phyloP scores from a whole-genome alignment of 2,888 invertebrate genomes.

The Chesias legatella region DNA sequence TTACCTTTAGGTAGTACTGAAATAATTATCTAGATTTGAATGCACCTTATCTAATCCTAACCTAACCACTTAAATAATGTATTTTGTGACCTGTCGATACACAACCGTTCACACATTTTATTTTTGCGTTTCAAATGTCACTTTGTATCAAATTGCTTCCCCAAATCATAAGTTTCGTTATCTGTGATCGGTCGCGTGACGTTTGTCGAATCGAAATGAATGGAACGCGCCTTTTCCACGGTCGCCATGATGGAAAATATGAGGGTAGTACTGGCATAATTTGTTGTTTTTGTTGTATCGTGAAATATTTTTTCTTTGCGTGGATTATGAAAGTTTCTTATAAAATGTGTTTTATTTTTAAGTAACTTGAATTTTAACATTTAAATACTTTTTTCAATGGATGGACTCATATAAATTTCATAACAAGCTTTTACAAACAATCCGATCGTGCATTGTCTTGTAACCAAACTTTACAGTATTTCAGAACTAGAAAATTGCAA shows the following conservation, averaged over 20 bases:
- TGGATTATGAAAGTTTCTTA: background rate
- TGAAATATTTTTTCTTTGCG: constrained; percentile 26
- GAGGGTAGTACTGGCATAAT: constrained; percentile 34
- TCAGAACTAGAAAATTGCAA: too few species aligned
- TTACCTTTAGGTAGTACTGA: too few species aligned
- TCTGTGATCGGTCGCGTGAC: constrained; percentile 31
- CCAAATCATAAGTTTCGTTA: constrained; percentile 29
- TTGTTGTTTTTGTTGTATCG: constrained; percentile 21
- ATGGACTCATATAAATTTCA: too few species aligned
- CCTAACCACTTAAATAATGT: background rate
- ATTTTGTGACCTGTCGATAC: constrained; percentile 16
- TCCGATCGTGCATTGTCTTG: too few species aligned
- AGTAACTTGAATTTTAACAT: too few species aligned
- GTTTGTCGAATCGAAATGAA: constrained; percentile 51
- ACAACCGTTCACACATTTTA: constrained; percentile 21
- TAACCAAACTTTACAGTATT: too few species aligned
- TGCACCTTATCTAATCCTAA: background rate
- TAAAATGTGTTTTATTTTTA: too few species aligned
- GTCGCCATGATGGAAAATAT: constrained; percentile 55
- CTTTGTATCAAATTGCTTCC: constrained; percentile 23
- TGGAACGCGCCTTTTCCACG: constrained; percentile 43
- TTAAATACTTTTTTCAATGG: too few species aligned
- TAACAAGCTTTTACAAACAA: too few species aligned
- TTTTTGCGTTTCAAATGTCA: constrained; percentile 24
- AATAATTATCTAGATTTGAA: too few species aligned